A percentile compares a stretch with the other conserved stretches of the same genome.
Evolutionary conservation across 2,888 invertebrate genomes (phyloP).

Genomic region (Neoascia interrupta): DNA sequence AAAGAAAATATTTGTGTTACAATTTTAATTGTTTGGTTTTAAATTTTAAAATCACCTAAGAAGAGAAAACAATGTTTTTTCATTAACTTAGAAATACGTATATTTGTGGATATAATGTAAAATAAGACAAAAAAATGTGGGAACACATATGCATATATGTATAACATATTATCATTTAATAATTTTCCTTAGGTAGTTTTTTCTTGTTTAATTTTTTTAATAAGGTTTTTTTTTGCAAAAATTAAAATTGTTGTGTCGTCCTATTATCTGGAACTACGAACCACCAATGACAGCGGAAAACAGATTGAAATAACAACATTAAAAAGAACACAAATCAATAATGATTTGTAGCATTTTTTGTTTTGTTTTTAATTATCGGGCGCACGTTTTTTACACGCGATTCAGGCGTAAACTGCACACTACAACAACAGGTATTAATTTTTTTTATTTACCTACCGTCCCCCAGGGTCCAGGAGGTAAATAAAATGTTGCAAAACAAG

Average conservation of each 20-base stretch:
- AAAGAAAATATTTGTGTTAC: no score
- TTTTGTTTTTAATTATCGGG: neutral
- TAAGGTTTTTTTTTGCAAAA: neutral
- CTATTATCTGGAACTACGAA: constrained; percentile 3
- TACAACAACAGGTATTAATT: no score
- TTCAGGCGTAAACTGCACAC: neutral
- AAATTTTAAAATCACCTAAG: neutral
- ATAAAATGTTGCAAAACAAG: no score
- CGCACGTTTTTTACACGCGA: neutral
- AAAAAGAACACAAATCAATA: no score
- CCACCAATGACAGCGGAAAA: neutral
- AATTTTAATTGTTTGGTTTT: no score
- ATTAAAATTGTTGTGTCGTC: neutral
- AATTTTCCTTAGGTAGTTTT: no score
- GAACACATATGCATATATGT: constrained; percentile 16
- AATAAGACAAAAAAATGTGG: constrained; percentile 26
- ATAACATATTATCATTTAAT: no score
- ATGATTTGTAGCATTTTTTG: neutral
- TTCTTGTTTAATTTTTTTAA: neutral
- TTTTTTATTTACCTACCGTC: no score
- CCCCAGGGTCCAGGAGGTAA: no score
- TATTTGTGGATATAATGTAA: constrained; percentile 37
- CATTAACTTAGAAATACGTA: constrained; percentile 23
- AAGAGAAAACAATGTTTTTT: constrained; percentile 18
- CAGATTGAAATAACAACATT: neutral